Base-by-base conservation (phyloP, 2,797 vertebrate species). In the Ctenopoma multispine region DNA sequence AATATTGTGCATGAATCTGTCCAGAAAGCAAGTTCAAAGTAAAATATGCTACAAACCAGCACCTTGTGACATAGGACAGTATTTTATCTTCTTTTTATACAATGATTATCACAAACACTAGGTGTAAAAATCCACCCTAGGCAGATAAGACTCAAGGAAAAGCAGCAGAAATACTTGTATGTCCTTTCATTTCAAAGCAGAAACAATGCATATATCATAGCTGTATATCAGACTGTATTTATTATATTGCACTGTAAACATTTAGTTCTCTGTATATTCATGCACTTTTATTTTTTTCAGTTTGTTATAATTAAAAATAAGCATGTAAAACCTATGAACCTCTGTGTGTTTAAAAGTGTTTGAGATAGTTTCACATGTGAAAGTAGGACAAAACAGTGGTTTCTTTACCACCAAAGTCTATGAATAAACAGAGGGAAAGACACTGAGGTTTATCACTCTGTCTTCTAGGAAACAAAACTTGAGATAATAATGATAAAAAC, bases 181-280 rank as follows among this genome's bases (percentile, higher is more conserved):
- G 53, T 69, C 63, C 44, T 49, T 70, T 80, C 18, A 81, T 79
- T 85, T 78, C 51, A 73, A 75, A 72, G 4, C 63, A 40, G 36
- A 55, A 27, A 31, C 34, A 24, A 43, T 27, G 41, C 29, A 70
- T 49, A 53, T 63, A 34, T 5, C 27, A 2, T 17, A 15, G 40
- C 38, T 81, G 59, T 76, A 63, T 20, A 66, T 23, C 53, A 48
- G 1, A 72, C 73, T 81, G 24, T 86, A 90, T 89, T 89, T 90
- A 85, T 79, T 72, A 20, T 54, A 46, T 24, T 21, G 60, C 56
- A 72, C 64, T 81, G 67, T 73, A 59, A 71, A 78, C 55, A 13
- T 36, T 40, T 13, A 24, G 7, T 55, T 48, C 23, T 71, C 17
- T 82, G 44, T 82, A 51, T 74, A 69, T 51, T 73, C 1, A 18